A percentile compares a stretch with the other conserved stretches of the same genome.
phyloP scores from a whole-genome alignment of 2,888 invertebrate genomes.

The Tenthredo livida region DNA sequence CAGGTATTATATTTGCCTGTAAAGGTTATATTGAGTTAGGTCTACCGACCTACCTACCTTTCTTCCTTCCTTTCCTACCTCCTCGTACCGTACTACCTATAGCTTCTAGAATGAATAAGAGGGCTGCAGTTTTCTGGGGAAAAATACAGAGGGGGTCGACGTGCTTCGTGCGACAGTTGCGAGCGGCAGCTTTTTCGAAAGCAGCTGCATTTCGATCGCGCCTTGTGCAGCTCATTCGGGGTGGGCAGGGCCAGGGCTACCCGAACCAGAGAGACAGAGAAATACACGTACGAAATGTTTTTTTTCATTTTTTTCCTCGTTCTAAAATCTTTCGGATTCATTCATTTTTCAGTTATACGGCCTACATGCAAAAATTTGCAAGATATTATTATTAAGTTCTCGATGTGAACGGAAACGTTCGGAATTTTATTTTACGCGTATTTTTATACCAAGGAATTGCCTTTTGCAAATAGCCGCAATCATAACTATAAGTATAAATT shows the following conservation, averaged over 20 bases:
- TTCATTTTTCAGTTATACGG: too few relatives aligned
- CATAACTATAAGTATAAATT: neutral
- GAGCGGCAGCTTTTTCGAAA: conserved; percentile 53
- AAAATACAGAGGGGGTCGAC: neutral
- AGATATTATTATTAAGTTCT: too few relatives aligned
- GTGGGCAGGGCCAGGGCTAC: neutral
- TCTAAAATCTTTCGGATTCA: neutral
- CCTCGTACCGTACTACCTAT: neutral
- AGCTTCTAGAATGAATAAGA: neutral
- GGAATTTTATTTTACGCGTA: neutral
- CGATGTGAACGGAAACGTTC: neutral
- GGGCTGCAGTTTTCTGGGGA: conserved; percentile 18
- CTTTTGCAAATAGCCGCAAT: neutral
- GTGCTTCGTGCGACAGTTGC: conserved; percentile 52
- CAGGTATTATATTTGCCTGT: conserved; percentile 63
- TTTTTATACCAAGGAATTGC: neutral
- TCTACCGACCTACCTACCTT: conserved; percentile 59
- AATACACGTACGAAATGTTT: neutral
- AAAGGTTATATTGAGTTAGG: conserved; percentile 60
- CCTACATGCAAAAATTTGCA: too few relatives aligned
- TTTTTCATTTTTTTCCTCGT: neutral
- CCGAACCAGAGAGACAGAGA: neutral
- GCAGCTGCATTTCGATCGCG: conserved; percentile 59
- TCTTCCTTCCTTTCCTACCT: neutral
- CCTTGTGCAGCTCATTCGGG: neutral